Evolutionary conservation across 2,113 vertebrate species (phyloP).

Genomic region (Thunnus maccoyii): DNA sequence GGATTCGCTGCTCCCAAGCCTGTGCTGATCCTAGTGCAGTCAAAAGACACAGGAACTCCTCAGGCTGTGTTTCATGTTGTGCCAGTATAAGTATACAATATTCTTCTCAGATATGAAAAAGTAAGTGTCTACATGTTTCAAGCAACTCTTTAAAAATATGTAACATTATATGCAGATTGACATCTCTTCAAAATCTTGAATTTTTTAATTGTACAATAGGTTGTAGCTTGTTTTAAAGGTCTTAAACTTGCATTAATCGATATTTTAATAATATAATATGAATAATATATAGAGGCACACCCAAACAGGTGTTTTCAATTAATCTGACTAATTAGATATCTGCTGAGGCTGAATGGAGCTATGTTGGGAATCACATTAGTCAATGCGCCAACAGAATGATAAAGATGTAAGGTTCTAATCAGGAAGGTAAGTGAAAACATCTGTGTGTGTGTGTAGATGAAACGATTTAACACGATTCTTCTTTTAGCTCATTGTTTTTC

Average conservation of each 20-base stretch:
- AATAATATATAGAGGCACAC: neutral
- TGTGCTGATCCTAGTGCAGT: neutral
- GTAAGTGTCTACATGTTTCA: neutral
- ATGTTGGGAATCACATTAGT: neutral
- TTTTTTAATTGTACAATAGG: neutral
- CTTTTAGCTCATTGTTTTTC: too few relatives aligned
- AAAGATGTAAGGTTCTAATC: neutral
- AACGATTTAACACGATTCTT: too few relatives aligned
- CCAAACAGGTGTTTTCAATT: neutral
- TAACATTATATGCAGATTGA: neutral
- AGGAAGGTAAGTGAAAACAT: neutral
- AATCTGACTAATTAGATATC: too few relatives aligned
- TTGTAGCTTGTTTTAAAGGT: neutral
- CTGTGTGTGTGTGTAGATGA: neutral
- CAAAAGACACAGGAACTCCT: conserved; percentile 20
- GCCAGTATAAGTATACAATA: neutral
- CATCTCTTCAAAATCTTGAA: neutral
- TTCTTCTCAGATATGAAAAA: neutral
- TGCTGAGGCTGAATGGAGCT: too few relatives aligned
- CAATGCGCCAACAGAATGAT: neutral
- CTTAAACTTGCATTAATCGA: neutral
- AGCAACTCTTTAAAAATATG: neutral
- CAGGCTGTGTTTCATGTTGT: conserved; percentile 2
- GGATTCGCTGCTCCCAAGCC: neutral
- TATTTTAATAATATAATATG: neutral